These are phyloP conservation scores for Drosophila triauraria DNA, from an alignment of 1,140 invertebrate genomes.

Conservation along the genomic window DNA sequence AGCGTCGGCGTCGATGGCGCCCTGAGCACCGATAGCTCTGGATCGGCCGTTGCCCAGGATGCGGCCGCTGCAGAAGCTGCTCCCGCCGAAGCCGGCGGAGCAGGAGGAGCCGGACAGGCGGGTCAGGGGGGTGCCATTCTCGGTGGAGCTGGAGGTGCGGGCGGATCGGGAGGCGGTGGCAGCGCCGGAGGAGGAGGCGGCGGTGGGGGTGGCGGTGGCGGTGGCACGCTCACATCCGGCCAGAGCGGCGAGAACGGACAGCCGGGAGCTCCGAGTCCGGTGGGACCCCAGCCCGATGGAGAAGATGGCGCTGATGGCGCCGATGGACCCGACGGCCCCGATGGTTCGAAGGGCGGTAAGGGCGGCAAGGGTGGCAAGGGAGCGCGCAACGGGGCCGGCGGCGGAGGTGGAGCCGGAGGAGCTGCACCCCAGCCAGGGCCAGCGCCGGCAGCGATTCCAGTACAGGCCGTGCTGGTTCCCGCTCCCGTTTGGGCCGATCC, in stretches of 20 bases:
- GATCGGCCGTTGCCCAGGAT: slow-evolving; percentile 4
- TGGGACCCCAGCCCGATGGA: slow-evolving; percentile 70
- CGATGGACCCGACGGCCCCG: slow-evolving; percentile 66
- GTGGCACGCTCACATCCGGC: slow-evolving; percentile 64
- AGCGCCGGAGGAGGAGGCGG: slow-evolving; percentile 64
- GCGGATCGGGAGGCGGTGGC: slow-evolving; percentile 45
- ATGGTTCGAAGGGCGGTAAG: slow-evolving; percentile 67
- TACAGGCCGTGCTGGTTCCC: slow-evolving; percentile 33
- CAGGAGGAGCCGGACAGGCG: slow-evolving; percentile 49
- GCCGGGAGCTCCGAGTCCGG: slow-evolving; percentile 61
- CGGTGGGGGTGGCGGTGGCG: slow-evolving; percentile 64
- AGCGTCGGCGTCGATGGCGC: slow-evolving; percentile 4
- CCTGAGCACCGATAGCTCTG: slow-evolving; percentile 16
- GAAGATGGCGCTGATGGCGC: slow-evolving; percentile 73
- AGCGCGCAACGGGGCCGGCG: slow-evolving; percentile 81
- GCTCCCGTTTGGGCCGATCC: slow-evolving; percentile 64
- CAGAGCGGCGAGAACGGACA: slow-evolving; percentile 56
- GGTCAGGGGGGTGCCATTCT: slow-evolving; percentile 46
- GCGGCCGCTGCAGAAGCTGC: slow-evolving; percentile 7
- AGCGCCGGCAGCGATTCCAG: slow-evolving; percentile 15
- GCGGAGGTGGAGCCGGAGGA: slow-evolving; percentile 77
- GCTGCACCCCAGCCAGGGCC: slow-evolving; percentile 73
- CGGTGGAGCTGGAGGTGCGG: slow-evolving; percentile 57
- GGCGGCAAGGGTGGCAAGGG: slow-evolving; percentile 79
- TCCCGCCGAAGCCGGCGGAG: slow-evolving; percentile 10